Base-by-base conservation (phyloP, 53 echinoderm and acorn worm genomes). In the Hippasteria phrygiana region DNA sequence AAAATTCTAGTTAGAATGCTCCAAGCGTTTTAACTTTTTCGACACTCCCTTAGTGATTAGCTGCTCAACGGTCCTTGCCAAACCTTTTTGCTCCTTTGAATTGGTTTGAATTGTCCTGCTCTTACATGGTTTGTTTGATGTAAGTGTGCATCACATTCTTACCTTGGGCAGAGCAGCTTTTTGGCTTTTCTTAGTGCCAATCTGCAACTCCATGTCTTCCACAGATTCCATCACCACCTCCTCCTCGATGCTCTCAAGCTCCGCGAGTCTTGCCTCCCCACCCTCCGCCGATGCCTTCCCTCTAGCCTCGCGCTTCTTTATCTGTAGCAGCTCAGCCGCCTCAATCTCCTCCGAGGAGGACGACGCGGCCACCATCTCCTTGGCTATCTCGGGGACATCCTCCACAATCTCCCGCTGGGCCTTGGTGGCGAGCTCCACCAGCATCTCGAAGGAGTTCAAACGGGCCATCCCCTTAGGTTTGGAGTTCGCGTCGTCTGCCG, bases 401-500 rank as follows among this genome's bases (percentile, higher is more conserved):
- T 93, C 93, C 11, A 93, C 28, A 33, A 92, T 70, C 59, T 96
- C 94, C 13, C 78, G 72, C 75, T 89, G 88, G 28, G 95, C 95
- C 78, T 97, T 92, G 50, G 92, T 93, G 22, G 97, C 97, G 75
- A 95, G 83, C 87, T 95, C 95, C 37, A 95, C 97, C 38, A 97
- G 75, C 74, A 97, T 73, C 66, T 95, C 95, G 41, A 95, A 93
- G 71, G 95, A 93, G 48, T 88, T 88, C 54, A 95, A 43, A 20
- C 89, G 45, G 51, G 73, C 70, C 31, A 35, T 50, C 32, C 24
- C 83, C 28, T 63, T 41, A 11, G 74, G 14, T 38, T 74, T 47
- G n/a, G 56, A 54, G 32, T 87, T 54, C 9, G 51, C 13, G 82
- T 22, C n/a, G 40, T 26, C 50, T 48, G 77, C 88, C 4, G 29